Evolutionary conservation across 2,888 invertebrate genomes (phyloP).

Genomic region (Celastrina argiolus): DNA sequence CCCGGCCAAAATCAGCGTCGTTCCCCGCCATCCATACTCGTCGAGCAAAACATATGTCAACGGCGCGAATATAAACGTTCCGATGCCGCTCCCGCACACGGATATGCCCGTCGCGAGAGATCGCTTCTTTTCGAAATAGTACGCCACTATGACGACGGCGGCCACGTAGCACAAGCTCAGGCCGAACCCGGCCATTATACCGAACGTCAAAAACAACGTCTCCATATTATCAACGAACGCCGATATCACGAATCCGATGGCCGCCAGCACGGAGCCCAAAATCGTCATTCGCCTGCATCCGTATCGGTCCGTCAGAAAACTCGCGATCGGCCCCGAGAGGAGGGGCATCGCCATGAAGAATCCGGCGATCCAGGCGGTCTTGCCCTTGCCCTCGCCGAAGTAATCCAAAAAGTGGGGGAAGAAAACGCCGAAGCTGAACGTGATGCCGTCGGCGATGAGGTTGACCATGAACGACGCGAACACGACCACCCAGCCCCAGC

Average conservation of each 20-base stretch:
- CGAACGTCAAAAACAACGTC: conserved; percentile 88
- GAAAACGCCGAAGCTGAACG: conserved; percentile 94
- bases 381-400: conserved; percentile 89
- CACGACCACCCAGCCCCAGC: conserved; percentile 96
- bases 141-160: conserved; percentile 93
- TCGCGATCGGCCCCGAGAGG: conserved; percentile 90
- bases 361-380: conserved; percentile 93
- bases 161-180: conserved; percentile 91
- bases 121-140: conserved; percentile 90
- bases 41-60: conserved; percentile 84
- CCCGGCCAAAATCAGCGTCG: conserved; percentile 88
- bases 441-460: conserved; percentile 94
- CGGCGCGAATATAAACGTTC: conserved; percentile 92
- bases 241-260: conserved; percentile 86
- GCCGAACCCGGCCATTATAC: conserved; percentile 90
- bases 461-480: conserved; percentile 93
- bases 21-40: conserved; percentile 90
- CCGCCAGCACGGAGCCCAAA: conserved; percentile 85
- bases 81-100: conserved; percentile 92
- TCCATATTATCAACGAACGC: conserved; percentile 86
- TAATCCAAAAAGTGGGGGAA: conserved; percentile 90
- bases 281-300: conserved; percentile 89
- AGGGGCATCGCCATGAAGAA: conserved; percentile 95
- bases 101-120: conserved; percentile 92
- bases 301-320: conserved; percentile 88